phyloP scores from a whole-genome alignment of 2,797 vertebrate species.

The Eupleurogrammus muticus region DNA sequence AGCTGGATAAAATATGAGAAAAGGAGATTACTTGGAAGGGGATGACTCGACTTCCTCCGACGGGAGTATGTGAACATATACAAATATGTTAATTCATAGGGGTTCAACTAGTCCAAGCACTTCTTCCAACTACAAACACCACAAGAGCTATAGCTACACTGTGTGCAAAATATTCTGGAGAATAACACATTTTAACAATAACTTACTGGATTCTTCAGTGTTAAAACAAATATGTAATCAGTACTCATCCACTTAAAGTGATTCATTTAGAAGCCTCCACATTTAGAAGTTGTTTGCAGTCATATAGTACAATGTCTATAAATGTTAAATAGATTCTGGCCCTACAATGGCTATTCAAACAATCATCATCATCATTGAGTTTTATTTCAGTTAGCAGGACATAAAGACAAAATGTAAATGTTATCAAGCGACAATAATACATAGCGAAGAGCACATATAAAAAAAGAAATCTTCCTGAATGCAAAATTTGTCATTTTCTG shows the following conservation, averaged over 20 bases:
- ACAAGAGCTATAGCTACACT: neutral
- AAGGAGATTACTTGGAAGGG: conserved; percentile 45
- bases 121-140: neutral
- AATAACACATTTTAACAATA: conserved; percentile 14
- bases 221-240: neutral
- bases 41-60: conserved; percentile 49
- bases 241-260: neutral
- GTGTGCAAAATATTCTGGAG: neutral
- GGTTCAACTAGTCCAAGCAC: conserved; percentile 7
- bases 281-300: neutral
- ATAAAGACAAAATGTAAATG: no score
- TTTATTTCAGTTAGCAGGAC: no score
- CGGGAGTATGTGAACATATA: conserved; percentile 24
- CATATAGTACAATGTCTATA: neutral
- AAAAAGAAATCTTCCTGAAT: no score
- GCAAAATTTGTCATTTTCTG: no score
- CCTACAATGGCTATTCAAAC: conserved; percentile 9
- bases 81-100: conserved; percentile 24
- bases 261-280: neutral
- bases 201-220: neutral
- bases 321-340: conserved; percentile 10
- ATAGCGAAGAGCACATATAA: no score
- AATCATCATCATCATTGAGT: neutral
- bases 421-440: no score
- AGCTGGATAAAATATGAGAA: conserved; percentile 62